Evolutionary conservation across 2,113 vertebrate genomes (phyloP).

Genomic region (Macroglossus sobrinus): DNA sequence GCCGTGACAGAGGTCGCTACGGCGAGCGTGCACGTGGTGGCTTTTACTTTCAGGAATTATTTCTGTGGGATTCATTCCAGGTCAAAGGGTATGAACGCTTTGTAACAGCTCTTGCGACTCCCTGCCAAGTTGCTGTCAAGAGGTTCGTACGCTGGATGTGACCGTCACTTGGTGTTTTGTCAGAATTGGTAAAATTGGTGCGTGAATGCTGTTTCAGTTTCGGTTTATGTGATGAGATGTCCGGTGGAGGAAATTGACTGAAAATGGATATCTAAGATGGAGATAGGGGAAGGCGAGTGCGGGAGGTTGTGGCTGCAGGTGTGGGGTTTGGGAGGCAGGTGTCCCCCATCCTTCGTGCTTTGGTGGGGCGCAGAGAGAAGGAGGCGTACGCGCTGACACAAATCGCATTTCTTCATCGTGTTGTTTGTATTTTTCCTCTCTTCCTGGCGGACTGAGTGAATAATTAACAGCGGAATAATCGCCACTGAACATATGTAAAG

Average conservation of each 20-base stretch:
- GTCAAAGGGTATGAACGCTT: not conserved
- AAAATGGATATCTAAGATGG: not conserved
- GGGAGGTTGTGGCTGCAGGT: not conserved
- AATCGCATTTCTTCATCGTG: not conserved
- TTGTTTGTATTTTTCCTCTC: not conserved
- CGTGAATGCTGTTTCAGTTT: not conserved
- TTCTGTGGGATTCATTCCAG: not conserved
- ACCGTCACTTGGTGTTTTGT: not conserved
- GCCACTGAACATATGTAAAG: not conserved
- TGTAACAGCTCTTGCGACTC: not conserved
- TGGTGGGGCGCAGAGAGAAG: no score
- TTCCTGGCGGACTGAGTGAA: not conserved
- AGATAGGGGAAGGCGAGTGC: not conserved
- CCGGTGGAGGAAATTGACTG: not conserved
- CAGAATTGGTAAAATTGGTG: not conserved
- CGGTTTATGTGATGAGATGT: not conserved
- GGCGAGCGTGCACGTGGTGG: not conserved
- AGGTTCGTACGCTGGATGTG: not conserved
- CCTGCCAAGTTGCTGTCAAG: not conserved
- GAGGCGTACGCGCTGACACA: not conserved
- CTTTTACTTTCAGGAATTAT: not conserved
- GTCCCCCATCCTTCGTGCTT: not conserved
- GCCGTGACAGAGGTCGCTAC: not conserved
- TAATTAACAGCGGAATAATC: not conserved
- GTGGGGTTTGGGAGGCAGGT: rapidly evolving